Percentiles rank a stretch among this genome's conserved stretches.
Evolutionary conservation across 37 sponge, comb jelly and placozoan genomes (phyloP).

Genomic region (Axinella damicornis): DNA sequence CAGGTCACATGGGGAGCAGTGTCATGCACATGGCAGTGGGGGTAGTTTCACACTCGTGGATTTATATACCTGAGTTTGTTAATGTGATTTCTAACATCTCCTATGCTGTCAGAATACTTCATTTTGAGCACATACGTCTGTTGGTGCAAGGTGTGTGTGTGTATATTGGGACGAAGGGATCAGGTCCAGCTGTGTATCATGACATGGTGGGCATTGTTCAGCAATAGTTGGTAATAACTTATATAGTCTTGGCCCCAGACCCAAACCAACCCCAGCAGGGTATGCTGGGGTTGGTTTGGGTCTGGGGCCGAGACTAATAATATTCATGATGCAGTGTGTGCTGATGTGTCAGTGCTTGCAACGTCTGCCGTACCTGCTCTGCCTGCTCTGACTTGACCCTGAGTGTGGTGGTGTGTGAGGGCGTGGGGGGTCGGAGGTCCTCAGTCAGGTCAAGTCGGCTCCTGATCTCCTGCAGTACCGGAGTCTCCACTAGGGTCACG

Average conservation of each 20-base stretch:
- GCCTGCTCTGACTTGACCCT: constrained; percentile 75
- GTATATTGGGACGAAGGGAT: too few relatives aligned
- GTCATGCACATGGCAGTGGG: too few relatives aligned
- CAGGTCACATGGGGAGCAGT: background rate
- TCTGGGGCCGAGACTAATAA: too few relatives aligned
- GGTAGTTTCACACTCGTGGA: background rate
- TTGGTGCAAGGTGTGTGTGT: too few relatives aligned
- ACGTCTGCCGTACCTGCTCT: constrained; percentile 32
- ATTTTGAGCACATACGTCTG: constrained; percentile 78
- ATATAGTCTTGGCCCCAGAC: too few relatives aligned
- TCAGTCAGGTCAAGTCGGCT: constrained; percentile 1
- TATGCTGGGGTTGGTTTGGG: too few relatives aligned
- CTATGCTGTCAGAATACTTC: constrained; percentile 64
- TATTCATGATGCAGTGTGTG: too few relatives aligned
- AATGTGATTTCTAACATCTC: constrained; percentile 63
- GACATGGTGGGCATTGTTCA: too few relatives aligned
- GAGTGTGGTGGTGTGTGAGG: constrained; percentile 65
- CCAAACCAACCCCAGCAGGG: too few relatives aligned
- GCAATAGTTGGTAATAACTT: too few relatives aligned
- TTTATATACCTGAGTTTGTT: constrained; percentile 52
- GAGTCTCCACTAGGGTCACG: constrained; percentile 73
- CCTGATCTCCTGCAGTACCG: constrained; percentile 68
- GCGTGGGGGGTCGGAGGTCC: constrained; percentile 24
- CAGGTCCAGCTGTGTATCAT: too few relatives aligned
- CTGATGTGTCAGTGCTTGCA: too few relatives aligned